Percentiles rank a stretch among this genome's conserved stretches.
These are phyloP conservation scores for Trichogramma evanescens DNA, from an alignment of 2,888 invertebrate species.

Conservation along the genomic window DNA sequence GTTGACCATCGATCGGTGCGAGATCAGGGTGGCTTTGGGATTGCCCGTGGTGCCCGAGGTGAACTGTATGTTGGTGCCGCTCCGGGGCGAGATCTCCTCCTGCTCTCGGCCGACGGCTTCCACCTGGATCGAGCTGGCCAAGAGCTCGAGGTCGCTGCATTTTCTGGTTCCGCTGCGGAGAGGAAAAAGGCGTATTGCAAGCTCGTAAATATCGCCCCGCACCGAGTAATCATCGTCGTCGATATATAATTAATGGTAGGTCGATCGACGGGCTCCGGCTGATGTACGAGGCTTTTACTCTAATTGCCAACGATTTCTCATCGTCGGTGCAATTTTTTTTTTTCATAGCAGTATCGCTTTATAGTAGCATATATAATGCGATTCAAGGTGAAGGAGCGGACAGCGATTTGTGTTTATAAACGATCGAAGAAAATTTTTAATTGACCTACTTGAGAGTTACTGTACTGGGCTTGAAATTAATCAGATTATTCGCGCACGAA, in stretches of 20 bases:
- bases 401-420: no score
- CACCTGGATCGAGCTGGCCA: constrained; percentile 36
- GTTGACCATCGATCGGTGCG: constrained; percentile 69
- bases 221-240: neutral
- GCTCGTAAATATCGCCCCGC: neutral
- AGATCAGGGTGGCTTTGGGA: constrained; percentile 69
- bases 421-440: no score
- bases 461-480: no score
- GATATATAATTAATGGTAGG: constrained; percentile 3
- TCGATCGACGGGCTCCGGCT: neutral
- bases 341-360: no score
- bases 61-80: constrained; percentile 70
- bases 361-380: no score
- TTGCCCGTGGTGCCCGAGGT: constrained; percentile 79
- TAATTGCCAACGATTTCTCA: constrained; percentile 29
- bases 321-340: neutral
- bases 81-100: constrained; percentile 57
- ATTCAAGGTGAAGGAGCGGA: no score
- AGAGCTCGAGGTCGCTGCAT: constrained; percentile 46
- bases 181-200: neutral
- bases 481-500: no score
- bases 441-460: no score
- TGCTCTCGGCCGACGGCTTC: constrained; percentile 50
- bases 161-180: constrained; percentile 46
- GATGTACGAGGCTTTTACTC: constrained; percentile 31